Evolutionary conservation across 2,888 invertebrate genomes (phyloP), one percentile per base, ranked within the genome.

Genomic region (Scrobipalpa costella): DNA sequence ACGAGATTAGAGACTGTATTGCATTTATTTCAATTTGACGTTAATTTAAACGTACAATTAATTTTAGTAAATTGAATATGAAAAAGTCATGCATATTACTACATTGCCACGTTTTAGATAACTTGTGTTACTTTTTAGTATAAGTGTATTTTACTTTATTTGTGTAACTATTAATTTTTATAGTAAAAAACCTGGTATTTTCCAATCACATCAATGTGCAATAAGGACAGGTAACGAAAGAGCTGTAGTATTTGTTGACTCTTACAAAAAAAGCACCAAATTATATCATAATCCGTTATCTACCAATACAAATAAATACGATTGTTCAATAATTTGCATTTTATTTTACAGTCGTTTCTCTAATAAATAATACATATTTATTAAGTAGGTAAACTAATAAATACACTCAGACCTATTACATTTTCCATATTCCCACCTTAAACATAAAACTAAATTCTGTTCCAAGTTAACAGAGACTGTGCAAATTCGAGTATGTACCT

Each of bases 1-100:
- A 27, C 34, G 63, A 63, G 58, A 59, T 63, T 59, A 63, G 55
- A 63, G 63, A 63, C 63, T 63, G 63, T 59, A 33, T 55, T 63
- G 60, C 60, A 60, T 63, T 63, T 60, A 58, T 58, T 13, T 63
- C 21, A 62, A 19, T 11, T 61, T 50, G 44, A 44, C 8, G 40
- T 27, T 27, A 27, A 5, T 3, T 27, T 27, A 27, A 27, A 27
- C 5, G 27, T 27, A 27, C 27, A 27, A 34, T 21, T 7, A n/a
- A n/a, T 61, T 61, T 47, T 15, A 15, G 44, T n/a, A 7, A n/a
- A 44, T 44, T 15, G n/a, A n/a, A n/a, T n/a, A n/a, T n/a, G n/a
- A n/a, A n/a, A n/a, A n/a, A n/a, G n/a, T n/a, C n/a, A n/a, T n/a
- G n/a, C n/a, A n/a, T n/a, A n/a, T n/a, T n/a, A n/a, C n/a, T n/a